Percentiles rank a stretch among this genome's conserved stretches.
Evolutionary conservation across 1,140 invertebrate species (phyloP).

Genomic region (Zaprionus camerounensis): DNA sequence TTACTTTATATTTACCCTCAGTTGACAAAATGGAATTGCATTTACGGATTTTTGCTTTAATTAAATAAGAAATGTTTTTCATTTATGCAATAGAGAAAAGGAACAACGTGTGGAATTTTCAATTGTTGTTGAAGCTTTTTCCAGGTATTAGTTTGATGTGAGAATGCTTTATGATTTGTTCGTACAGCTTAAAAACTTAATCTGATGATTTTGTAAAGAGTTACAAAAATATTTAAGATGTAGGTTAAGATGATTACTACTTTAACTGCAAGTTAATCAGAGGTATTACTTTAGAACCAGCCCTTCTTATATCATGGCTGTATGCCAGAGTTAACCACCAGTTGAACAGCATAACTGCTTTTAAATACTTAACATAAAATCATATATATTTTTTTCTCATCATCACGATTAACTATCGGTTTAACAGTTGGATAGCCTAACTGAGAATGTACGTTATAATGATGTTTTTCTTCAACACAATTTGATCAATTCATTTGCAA

Average conservation of each 20-base stretch:
- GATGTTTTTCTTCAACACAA: not conserved
- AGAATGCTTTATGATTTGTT: not conserved
- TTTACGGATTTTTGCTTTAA: not conserved
- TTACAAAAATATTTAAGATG: not conserved
- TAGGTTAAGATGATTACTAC: not conserved
- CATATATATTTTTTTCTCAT: no score
- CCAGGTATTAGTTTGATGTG: not conserved
- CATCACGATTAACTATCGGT: no score
- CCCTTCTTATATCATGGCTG: no score
- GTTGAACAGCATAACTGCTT: no score
- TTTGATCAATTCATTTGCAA: not conserved
- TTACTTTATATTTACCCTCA: not conserved
- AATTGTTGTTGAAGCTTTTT: no score
- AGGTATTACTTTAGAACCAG: no score
- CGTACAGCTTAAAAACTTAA: not conserved
- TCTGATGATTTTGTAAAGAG: not conserved
- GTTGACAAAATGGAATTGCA: not conserved
- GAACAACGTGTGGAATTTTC: not conserved
- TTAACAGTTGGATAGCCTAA: not conserved
- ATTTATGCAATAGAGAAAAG: not conserved
- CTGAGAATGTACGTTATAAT: not conserved
- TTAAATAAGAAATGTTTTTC: constrained; percentile 2
- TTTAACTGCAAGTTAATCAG: not conserved
- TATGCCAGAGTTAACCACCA: no score
- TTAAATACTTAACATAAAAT: no score